Evolutionary conservation across 2,888 invertebrate genomes (phyloP).

Genomic region (Hetaerina titia): DNA sequence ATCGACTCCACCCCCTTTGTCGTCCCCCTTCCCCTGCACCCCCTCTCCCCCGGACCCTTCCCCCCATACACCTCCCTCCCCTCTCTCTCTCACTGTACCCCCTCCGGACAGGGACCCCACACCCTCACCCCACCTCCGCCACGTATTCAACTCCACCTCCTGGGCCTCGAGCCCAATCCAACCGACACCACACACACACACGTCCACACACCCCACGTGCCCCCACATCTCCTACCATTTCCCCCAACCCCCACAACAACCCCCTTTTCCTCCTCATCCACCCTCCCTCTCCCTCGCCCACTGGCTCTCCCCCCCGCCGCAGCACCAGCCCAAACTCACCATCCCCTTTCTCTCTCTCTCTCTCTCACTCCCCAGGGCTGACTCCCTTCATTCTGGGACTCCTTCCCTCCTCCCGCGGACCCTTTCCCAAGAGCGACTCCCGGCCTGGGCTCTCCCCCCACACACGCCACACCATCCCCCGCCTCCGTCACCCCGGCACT

Average conservation of each 20-base stretch:
- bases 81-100: constrained; percentile 5
- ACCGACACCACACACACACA: constrained; percentile 29
- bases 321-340: background rate
- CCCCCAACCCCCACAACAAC: background rate
- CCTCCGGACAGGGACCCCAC: constrained; percentile 3
- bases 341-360: constrained; percentile 5
- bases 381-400: background rate
- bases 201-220: background rate
- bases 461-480: background rate
- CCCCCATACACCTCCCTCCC: background rate
- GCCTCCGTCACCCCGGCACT: constrained; percentile 16
- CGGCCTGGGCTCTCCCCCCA: background rate
- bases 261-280: background rate
- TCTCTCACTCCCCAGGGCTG: background rate
- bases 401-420: background rate
- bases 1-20: constrained; percentile 66
- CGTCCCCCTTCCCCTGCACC: background rate
- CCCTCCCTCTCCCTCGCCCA: background rate
- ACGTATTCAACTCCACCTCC: background rate
- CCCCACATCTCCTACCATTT: background rate
- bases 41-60: background rate
- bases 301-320: background rate
- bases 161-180: constrained; percentile 8
- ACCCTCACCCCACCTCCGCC: background rate
- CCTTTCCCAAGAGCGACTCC: background rate